Evolutionary conservation across 2,113 vertebrate species (phyloP).

Genomic region (Mus spicilegus): DNA sequence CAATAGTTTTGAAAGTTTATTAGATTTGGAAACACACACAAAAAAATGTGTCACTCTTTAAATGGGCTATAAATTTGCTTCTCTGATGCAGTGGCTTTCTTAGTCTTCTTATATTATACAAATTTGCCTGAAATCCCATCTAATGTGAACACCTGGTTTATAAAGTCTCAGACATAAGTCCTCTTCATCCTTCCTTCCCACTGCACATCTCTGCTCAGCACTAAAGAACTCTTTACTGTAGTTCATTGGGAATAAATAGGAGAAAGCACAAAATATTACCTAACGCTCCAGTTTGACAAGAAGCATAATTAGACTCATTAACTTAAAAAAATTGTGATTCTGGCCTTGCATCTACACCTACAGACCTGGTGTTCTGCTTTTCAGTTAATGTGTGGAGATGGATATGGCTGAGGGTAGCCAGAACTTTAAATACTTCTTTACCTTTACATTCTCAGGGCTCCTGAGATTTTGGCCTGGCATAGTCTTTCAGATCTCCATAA

Average conservation of each 20-base stretch:
- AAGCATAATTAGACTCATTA: background rate
- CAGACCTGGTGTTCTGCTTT: background rate
- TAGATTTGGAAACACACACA: background rate
- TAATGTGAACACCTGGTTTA: background rate
- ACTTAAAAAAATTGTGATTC: background rate
- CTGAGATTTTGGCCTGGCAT: conserved; percentile 6
- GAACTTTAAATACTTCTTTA: background rate
- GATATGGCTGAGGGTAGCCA: background rate
- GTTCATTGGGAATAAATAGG: background rate
- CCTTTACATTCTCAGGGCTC: background rate
- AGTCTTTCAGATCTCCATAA: background rate
- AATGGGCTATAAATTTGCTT: background rate
- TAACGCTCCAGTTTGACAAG: background rate
- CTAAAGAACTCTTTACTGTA: background rate
- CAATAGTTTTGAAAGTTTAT: background rate
- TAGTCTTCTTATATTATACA: background rate
- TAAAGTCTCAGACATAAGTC: background rate
- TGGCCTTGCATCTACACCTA: background rate
- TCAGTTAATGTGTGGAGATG: background rate
- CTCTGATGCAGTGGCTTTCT: background rate
- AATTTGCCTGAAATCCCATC: background rate
- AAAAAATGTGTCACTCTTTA: background rate
- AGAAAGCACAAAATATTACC: background rate
- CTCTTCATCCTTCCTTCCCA: background rate
- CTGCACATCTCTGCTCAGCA: background rate